Base-by-base conservation (phyloP, 1,140 invertebrate genomes). In the Branchinecta lynchi region DNA sequence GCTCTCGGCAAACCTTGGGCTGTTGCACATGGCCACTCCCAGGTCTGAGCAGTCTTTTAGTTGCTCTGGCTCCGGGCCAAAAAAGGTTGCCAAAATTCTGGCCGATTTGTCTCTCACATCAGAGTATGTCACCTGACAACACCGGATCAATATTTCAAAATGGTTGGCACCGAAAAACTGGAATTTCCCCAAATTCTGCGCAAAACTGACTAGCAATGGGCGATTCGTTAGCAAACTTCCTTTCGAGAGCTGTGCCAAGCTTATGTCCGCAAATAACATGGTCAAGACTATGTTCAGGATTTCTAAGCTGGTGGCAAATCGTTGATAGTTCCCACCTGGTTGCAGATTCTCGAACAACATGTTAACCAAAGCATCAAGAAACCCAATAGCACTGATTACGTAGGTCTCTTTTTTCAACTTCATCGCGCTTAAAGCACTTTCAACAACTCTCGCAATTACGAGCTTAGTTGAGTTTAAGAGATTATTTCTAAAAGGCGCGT, bases 1-100 rank as follows among this genome's bases (percentile, higher is more conserved):
- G 66, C 77, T 78, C 73, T 84, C 78, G 73, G 81, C 81, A 70
- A 83, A 81, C 72, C 82, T 81, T 7, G 78, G 78, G 60, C 81
- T 83, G 71, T 80, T 78, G 70, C 81, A 82, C 66, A 80, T 72
- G 7, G 69, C 72, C 7, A 80, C 65, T 12, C 77, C 82, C 12
- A 60, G 12, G 12, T 60, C 51, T 15, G 17, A 20, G 17, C 51
- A 60, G 51, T 60, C 12, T 60, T 60, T 12, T 3, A 60, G 12
- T 71, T 76, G 75, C 9, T 71, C 66, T 75, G 72, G 69, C 44
- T 74, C 32, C 45, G 71, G 69, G 74, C 74, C 67, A 77, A 82
- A 79, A 77, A 79, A 77, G 21, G 73, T 69, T 44, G 78, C 74
- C 17, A 85, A 73, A 68, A 84, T 77, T 6, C 74, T 70, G 32